Percentiles rank a stretch among this genome's conserved stretches.
These are phyloP conservation scores for Drosophila formosana DNA, from an alignment of 2,888 invertebrate species.

Conservation along the genomic window DNA sequence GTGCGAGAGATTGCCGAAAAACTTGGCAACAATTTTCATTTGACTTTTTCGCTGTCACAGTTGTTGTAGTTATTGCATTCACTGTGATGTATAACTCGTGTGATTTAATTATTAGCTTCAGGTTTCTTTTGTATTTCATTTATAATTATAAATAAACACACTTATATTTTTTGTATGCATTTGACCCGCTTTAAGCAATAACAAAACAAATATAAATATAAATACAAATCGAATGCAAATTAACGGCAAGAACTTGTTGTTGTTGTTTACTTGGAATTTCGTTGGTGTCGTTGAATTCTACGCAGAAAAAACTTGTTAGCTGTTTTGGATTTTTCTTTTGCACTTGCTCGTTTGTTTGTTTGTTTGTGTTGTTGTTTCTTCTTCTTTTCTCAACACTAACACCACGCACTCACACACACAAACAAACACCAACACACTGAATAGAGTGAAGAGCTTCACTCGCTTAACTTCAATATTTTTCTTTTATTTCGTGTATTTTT, in stretches of 20 bases:
- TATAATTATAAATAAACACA: slow-evolving; percentile 24
- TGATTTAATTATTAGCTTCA: slow-evolving; percentile 17
- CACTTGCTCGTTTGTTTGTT: slow-evolving; percentile 57
- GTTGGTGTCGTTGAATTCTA: slow-evolving; percentile 58
- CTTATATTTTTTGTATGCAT: slow-evolving; percentile 67
- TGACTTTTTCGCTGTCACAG: slow-evolving; percentile 2
- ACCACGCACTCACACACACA: slow-evolving; percentile 18
- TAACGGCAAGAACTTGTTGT: slow-evolving; percentile 28
- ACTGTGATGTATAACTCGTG: slow-evolving; percentile 7
- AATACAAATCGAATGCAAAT: slow-evolving; percentile 39
- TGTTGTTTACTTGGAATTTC: slow-evolving; percentile 63
- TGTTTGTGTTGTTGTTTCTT: slow-evolving; percentile 23
- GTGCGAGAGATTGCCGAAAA: slow-evolving; percentile 30
- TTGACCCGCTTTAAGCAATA: slow-evolving; percentile 72
- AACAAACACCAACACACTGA: slow-evolving; percentile 22
- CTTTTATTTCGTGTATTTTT: slow-evolving; percentile 42
- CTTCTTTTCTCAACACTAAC: slow-evolving; percentile 40
- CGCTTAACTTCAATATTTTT: slow-evolving; percentile 54
- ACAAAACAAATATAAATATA: slow-evolving; percentile 21
- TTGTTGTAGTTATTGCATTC: slow-evolving; percentile 3
- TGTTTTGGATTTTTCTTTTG: slow-evolving; percentile 62
- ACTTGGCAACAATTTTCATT: slow-evolving; percentile 25
- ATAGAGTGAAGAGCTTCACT: slow-evolving; percentile 14
- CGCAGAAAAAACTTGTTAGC: slow-evolving; percentile 72
- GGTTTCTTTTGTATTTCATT: slow-evolving; percentile 25